Evolutionary conservation across 2,797 vertebrate species (phyloP).

Genomic region (Sciaenops ocellatus): DNA sequence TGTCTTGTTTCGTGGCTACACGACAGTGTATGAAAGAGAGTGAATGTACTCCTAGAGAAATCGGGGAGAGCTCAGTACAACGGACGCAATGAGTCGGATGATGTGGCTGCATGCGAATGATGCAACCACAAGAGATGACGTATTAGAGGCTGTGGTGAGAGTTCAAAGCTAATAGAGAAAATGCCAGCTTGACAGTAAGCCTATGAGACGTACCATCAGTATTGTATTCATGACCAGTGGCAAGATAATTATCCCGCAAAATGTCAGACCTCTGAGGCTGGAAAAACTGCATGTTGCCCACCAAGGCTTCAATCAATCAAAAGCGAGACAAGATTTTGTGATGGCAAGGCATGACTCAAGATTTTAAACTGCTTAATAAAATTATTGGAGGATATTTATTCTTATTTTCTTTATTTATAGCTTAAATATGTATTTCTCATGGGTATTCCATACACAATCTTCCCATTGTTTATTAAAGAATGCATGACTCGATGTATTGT

Average conservation of each 20-base stretch:
- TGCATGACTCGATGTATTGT: slow-evolving; percentile 65
- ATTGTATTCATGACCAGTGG: slow-evolving; percentile 77
- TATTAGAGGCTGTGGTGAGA: slow-evolving; percentile 58
- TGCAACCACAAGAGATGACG: slow-evolving; percentile 63
- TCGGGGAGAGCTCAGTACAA: neutral
- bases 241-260: slow-evolving; percentile 78
- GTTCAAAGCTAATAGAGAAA: slow-evolving; percentile 67
- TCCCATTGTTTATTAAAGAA: slow-evolving; percentile 65
- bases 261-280: slow-evolving; percentile 72
- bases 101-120: slow-evolving; percentile 60
- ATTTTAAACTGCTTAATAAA: slow-evolving; percentile 42
- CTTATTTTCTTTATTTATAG: slow-evolving; percentile 38
- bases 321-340: slow-evolving; percentile 28
- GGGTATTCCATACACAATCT: slow-evolving; percentile 68
- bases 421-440: slow-evolving; percentile 41
- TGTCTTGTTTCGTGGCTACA: slow-evolving; percentile 44
- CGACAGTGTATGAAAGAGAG: slow-evolving; percentile 31
- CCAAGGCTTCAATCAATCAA: slow-evolving; percentile 66
- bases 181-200: slow-evolving; percentile 73
- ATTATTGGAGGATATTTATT: slow-evolving; percentile 19
- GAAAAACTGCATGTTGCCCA: slow-evolving; percentile 65
- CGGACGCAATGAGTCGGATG: slow-evolving; percentile 14
- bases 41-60: slow-evolving; percentile 28
- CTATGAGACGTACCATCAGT: slow-evolving; percentile 67
- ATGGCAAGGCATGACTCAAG: slow-evolving; percentile 1